Conservation (phyloP, 2,797 vertebrate genomes). For the Sphenodon punctatus region DNA sequence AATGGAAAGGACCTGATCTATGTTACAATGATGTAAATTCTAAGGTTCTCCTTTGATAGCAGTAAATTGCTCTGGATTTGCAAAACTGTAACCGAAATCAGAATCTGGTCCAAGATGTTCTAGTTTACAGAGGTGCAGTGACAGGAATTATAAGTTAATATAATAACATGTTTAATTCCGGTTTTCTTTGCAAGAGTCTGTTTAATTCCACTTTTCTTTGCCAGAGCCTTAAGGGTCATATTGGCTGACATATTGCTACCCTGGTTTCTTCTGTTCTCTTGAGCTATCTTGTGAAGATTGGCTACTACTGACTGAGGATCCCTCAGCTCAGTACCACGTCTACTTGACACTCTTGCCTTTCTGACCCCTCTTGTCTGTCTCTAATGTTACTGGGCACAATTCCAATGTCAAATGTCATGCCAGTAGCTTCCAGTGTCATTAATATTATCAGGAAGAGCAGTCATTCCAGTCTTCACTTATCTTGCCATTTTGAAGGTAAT, state of each 20-base stretch:
- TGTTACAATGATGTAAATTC: neutral
- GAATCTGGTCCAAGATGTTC: neutral
- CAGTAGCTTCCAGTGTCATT: slow-evolving; percentile 19
- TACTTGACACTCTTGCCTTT: neutral
- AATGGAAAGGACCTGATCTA: neutral
- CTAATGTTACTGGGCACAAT: neutral
- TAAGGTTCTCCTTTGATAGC: neutral
- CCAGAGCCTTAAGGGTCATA: neutral
- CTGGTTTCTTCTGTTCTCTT: slow-evolving; percentile 16
- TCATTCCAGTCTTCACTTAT: neutral
- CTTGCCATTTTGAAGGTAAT: slow-evolving; percentile 16
- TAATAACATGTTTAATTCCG: too few relatives aligned
- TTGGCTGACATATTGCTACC: slow-evolving; percentile 46
- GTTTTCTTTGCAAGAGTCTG: too few relatives aligned
- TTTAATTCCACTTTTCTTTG: slow-evolving; percentile 31
- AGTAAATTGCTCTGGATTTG: neutral
- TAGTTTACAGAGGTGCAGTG: neutral
- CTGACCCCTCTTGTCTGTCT: neutral
- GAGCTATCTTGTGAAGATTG: slow-evolving; percentile 30
- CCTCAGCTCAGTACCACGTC: neutral
- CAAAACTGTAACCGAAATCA: neutral
- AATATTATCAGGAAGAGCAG: slow-evolving; percentile 16
- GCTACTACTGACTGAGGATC: slow-evolving; percentile 4
- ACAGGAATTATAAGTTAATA: neutral
- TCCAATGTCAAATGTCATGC: slow-evolving; percentile 24